A percentile compares a stretch with the other conserved stretches of the same genome.
phyloP scores from a whole-genome alignment of 2,888 invertebrate genomes.

The Troglohyphantes excavatus region DNA sequence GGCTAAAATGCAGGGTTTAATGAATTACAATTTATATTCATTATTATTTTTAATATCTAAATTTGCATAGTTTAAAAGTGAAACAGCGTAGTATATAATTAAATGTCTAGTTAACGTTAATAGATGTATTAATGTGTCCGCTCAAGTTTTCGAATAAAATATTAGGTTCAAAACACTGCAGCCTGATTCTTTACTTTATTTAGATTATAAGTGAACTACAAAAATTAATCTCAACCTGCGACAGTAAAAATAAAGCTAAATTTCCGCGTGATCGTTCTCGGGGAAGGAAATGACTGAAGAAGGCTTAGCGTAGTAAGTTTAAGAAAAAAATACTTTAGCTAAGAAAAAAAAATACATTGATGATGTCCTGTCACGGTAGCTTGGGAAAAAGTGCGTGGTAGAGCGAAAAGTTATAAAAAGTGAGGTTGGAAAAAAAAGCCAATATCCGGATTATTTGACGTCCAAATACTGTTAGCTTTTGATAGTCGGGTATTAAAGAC shows the following conservation, averaged over 20 bases:
- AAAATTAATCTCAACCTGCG: slow-evolving; percentile 26
- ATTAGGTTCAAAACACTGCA: too few relatives aligned
- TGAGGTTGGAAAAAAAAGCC: background rate
- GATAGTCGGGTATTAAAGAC: slow-evolving; percentile 17
- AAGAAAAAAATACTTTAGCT: background rate
- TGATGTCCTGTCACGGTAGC: background rate
- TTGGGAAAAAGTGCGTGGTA: background rate
- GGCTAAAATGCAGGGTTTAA: too few relatives aligned
- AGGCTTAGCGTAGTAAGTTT: background rate
- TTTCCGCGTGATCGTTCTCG: background rate
- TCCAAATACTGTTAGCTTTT: background rate
- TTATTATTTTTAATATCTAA: too few relatives aligned
- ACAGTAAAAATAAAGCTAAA: background rate
- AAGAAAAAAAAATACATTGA: background rate
- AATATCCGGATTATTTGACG: slow-evolving; percentile 42
- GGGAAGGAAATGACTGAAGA: slow-evolving; percentile 20
- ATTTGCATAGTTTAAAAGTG: too few relatives aligned
- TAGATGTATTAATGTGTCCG: too few relatives aligned
- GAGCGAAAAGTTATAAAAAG: background rate
- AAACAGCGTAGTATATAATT: too few relatives aligned
- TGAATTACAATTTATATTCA: too few relatives aligned
- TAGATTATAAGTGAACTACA: background rate
- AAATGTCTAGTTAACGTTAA: too few relatives aligned
- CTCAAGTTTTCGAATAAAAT: too few relatives aligned
- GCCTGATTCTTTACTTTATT: too few relatives aligned